Evolutionary conservation across 1,140 invertebrate species (phyloP).

Genomic region (Magallana gigas): DNA sequence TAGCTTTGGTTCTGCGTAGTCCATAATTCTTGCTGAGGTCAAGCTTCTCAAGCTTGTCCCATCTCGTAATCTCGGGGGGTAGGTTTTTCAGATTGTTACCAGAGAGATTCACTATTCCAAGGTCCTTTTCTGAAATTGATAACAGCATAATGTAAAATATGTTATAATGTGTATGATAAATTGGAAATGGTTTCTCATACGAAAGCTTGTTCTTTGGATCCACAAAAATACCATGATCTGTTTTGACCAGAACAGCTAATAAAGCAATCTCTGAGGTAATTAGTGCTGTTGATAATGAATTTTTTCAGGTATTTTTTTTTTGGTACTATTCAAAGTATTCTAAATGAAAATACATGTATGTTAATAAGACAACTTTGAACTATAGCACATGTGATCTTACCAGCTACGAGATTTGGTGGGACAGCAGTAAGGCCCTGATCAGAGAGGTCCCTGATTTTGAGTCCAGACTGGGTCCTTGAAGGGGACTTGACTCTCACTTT

Average conservation of each 20-base stretch:
- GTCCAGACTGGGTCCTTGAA: constrained; percentile 45
- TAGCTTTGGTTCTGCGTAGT: constrained; percentile 71
- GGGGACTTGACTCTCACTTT: constrained; percentile 47
- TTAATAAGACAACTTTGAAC: neutral
- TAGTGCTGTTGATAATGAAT: too few species aligned
- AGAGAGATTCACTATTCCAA: constrained; percentile 74
- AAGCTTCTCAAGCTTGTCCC: constrained; percentile 72
- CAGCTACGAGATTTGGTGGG: constrained; percentile 36
- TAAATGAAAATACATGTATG: too few species aligned
- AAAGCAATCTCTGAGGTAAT: too few species aligned
- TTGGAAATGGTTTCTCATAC: too few species aligned
- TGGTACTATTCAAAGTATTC: too few species aligned
- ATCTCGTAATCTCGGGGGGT: constrained; percentile 73
- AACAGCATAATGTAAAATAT: neutral
- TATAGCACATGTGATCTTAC: neutral
- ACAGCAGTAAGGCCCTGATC: constrained; percentile 48
- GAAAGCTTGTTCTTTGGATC: too few species aligned
- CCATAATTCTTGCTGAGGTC: constrained; percentile 76
- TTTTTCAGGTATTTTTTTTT: too few species aligned
- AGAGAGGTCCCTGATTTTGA: constrained; percentile 48
- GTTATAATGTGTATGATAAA: too few species aligned
- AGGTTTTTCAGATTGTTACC: constrained; percentile 77
- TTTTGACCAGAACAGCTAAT: too few species aligned
- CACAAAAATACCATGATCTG: too few species aligned
- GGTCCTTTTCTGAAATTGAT: constrained; percentile 70